A percentile compares a stretch with the other conserved stretches of the same genome.
These are phyloP conservation scores for Tringa solitaria DNA, from an alignment of 2,113 vertebrate species.

Conservation along the genomic window DNA sequence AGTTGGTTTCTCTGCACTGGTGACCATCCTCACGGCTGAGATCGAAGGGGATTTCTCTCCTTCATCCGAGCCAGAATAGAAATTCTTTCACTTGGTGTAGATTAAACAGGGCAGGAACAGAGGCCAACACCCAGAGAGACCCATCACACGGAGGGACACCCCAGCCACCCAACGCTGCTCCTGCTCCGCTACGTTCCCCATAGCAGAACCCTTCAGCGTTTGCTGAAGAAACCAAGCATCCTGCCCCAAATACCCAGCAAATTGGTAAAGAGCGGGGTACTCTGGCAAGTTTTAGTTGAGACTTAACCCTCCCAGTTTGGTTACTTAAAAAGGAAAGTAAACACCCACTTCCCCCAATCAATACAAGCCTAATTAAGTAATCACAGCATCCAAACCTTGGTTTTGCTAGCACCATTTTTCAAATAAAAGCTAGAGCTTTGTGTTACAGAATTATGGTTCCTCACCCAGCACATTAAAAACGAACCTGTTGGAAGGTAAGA, in stretches of 20 bases:
- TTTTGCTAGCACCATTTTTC: background rate
- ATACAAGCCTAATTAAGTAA: too few species aligned
- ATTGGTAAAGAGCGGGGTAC: accelerated
- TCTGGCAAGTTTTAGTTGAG: background rate
- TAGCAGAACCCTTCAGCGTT: background rate
- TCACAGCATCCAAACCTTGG: background rate
- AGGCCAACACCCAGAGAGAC: background rate
- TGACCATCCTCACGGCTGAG: too few species aligned
- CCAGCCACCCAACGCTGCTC: background rate
- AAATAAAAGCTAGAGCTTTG: background rate
- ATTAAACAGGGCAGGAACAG: accelerated
- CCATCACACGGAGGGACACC: background rate
- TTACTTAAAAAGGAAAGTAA: background rate
- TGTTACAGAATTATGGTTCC: background rate
- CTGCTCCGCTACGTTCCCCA: background rate
- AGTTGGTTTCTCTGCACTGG: background rate
- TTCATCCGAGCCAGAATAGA: accelerated
- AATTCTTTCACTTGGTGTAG: background rate
- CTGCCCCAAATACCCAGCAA: background rate
- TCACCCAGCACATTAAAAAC: background rate
- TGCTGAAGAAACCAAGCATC: background rate
- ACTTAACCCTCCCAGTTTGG: background rate
- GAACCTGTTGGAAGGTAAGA: background rate
- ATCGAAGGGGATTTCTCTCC: background rate
- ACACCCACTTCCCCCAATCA: too few species aligned